Base-by-base conservation (phyloP, 2,888 invertebrate species). In the Pocota personata region DNA sequence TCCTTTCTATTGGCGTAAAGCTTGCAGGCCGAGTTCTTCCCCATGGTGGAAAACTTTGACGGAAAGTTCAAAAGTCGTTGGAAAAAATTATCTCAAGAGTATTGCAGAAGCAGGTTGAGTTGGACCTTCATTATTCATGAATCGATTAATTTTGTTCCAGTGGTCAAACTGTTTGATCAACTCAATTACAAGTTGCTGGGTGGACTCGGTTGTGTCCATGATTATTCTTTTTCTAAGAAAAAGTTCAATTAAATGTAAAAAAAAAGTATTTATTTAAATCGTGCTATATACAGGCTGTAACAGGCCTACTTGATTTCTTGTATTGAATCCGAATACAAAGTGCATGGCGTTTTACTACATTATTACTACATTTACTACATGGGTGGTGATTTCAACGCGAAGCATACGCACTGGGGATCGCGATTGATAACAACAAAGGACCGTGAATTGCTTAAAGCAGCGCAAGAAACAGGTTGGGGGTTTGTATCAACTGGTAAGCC, bases 111-210 rank as follows among this genome's bases (percentile, higher is more conserved):
- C 40, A 16, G 27, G 35, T 35, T 21, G 14, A 10, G 32, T 30
- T 12, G 32, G 3, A 71, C 48, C 21, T 71, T 69, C 3, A 2
- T 46, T 35, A 40, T 50, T 60, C 50, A 40, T 40, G 14, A 50
- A 62, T 60, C 62, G 50, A 73, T 73, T 73, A 62, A 52, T 50
- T 62, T 73, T 40, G 1, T 21, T 58, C 46, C 46, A 14, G 24
- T 24, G 37, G 71, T 24, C 50, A 50, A 37, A 21, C 8, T 14
- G 58, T 35, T 58, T 14, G 24, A 16, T 40, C 19, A 30, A 57
- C 30, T 37, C 19, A 43, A 21, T 55, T 69, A 43, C 7, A 69
- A 55, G 7, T 69, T 69, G 14, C 10, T n/a, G n/a, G 37, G n/a
- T n/a, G 3, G 10, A n/a, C 3, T n/a, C 37, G n/a, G 32, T 32